These are phyloP conservation scores for Drosophila virilis DNA, from an alignment of 1,140 invertebrate species.

Conservation along the genomic window DNA sequence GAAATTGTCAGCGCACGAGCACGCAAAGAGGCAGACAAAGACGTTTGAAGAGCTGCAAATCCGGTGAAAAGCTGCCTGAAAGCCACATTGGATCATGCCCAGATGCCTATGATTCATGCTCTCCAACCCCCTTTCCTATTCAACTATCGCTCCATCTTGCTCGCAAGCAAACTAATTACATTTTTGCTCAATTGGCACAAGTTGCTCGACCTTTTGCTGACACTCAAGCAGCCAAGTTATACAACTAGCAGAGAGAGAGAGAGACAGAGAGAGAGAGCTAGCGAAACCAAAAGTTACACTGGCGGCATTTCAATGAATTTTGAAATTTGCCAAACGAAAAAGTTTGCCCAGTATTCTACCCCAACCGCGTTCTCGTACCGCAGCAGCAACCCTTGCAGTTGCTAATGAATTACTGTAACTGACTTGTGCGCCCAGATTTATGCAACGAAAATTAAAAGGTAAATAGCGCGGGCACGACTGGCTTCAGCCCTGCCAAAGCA, in stretches of 20 bases:
- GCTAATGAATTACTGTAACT: constrained; percentile 80
- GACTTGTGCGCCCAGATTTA: constrained; percentile 68
- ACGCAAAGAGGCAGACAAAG: constrained; percentile 29
- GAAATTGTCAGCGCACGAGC: constrained; percentile 56
- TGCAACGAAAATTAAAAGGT: constrained; percentile 78
- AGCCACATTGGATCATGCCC: constrained; percentile 38
- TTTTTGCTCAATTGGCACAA: constrained; percentile 63
- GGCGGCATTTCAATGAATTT: constrained; percentile 79
- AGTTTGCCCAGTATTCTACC: constrained; percentile 42
- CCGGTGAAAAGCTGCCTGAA: constrained; percentile 37
- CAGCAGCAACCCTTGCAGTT: constrained; percentile 44
- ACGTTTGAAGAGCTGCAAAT: constrained; percentile 50
- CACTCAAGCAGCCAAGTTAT: constrained; percentile 62
- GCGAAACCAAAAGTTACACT: constrained; percentile 65
- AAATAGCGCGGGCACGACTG: constrained; percentile 57
- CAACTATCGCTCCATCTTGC: background rate
- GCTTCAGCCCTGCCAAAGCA: constrained; percentile 27
- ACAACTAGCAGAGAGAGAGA: constrained; percentile 62
- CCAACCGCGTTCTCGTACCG: background rate
- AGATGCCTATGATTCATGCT: background rate
- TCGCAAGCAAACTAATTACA: constrained; percentile 69
- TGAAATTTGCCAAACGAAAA: constrained; percentile 64
- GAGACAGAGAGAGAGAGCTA: constrained; percentile 6
- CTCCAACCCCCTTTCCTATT: background rate
- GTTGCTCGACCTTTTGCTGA: constrained; percentile 62